Percentiles rank a stretch among this genome's conserved stretches.
phyloP scores from a whole-genome alignment of 2,888 invertebrate genomes.

The Sesia bembeciformis region DNA sequence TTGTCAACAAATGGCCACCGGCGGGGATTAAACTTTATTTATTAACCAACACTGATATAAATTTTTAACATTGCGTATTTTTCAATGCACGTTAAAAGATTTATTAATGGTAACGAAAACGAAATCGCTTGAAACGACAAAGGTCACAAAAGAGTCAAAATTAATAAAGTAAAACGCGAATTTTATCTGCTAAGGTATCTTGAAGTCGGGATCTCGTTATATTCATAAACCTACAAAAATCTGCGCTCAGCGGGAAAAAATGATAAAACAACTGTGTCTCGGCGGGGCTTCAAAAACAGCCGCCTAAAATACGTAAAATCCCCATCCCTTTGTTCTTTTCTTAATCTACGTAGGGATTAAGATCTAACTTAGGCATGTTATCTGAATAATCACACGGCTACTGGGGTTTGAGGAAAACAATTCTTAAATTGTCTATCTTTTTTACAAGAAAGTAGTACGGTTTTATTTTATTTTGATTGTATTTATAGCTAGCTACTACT shows the following conservation, averaged over 20 bases:
- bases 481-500: too few relatives aligned
- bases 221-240: neutral
- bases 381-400: constrained; percentile 20
- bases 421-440: constrained; percentile 3
- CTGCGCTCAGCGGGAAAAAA: constrained; percentile 2
- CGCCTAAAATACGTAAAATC: constrained; percentile 3
- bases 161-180: too few relatives aligned
- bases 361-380: constrained; percentile 14
- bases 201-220: neutral
- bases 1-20: constrained; percentile 14
- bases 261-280: constrained; percentile 5
- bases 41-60: neutral
- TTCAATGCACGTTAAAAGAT: too few relatives aligned
- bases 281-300: constrained; percentile 3
- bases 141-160: too few relatives aligned
- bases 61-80: too few relatives aligned
- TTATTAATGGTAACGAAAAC: too few relatives aligned
- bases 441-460: too few relatives aligned
- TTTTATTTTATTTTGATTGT: too few relatives aligned
- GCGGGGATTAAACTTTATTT: constrained; percentile 15
- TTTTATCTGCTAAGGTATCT: too few relatives aligned
- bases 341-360: constrained; percentile 12
- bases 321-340: constrained; percentile 8
- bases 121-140: too few relatives aligned
- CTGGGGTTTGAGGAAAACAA: constrained; percentile 23